Evolutionary conservation across 2,113 vertebrate species (phyloP).

Genomic region (Myrmecophaga tridactyla): DNA sequence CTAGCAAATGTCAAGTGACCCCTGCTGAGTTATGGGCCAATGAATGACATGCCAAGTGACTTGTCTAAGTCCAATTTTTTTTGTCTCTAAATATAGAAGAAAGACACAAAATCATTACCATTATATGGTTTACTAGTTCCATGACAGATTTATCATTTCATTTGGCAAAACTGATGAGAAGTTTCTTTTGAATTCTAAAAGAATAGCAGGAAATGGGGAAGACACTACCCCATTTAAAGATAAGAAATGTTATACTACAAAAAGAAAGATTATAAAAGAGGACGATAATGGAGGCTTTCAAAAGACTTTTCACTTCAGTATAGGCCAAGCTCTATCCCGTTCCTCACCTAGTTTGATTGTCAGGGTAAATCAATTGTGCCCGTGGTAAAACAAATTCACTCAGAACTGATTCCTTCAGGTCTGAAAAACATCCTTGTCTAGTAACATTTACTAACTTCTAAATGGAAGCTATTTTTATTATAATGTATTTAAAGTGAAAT

Average conservation of each 20-base stretch:
- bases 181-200: slow-evolving; percentile 52
- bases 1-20: slow-evolving; percentile 21
- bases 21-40: slow-evolving; percentile 45
- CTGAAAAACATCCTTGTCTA: slow-evolving; percentile 47
- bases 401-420: slow-evolving; percentile 51
- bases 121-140: slow-evolving; percentile 15
- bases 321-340: neutral
- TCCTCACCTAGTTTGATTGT: slow-evolving; percentile 46
- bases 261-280: slow-evolving; percentile 52
- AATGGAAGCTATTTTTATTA: slow-evolving; percentile 51
- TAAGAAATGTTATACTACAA: slow-evolving; percentile 52
- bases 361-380: slow-evolving; percentile 55
- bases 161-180: slow-evolving; percentile 10
- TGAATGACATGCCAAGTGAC: slow-evolving; percentile 45
- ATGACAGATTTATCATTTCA: slow-evolving; percentile 58
- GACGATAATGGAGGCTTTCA: slow-evolving; percentile 52
- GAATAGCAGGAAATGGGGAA: neutral
- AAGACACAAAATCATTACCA: slow-evolving; percentile 40
- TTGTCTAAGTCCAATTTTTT: slow-evolving; percentile 52
- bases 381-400: slow-evolving; percentile 34
- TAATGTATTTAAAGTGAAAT: slow-evolving; percentile 71
- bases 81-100: slow-evolving; percentile 52
- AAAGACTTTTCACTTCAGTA: slow-evolving; percentile 19
- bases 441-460: slow-evolving; percentile 67
- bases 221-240: neutral